Conservation (phyloP, 2,113 vertebrate genomes). For the Gasterosteus aculeatus region DNA sequence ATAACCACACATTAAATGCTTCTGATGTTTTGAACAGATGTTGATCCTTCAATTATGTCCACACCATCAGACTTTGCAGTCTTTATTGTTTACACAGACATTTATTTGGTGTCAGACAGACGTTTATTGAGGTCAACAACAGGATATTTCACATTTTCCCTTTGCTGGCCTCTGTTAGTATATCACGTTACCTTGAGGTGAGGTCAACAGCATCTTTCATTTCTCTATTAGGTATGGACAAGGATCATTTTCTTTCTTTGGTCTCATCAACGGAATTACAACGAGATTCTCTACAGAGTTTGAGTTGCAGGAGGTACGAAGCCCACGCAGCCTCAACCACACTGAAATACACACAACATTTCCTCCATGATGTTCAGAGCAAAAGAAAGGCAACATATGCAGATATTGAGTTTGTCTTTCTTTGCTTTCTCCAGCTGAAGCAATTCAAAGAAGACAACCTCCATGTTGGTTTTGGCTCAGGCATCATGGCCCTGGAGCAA, state of each 20-base stretch:
- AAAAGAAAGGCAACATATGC: neutral
- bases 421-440: constrained; percentile 81
- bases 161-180: neutral
- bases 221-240: constrained; percentile 82
- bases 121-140: neutral
- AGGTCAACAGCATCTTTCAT: neutral
- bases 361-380: neutral
- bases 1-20: neutral
- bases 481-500: constrained; percentile 87
- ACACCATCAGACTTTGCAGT: neutral
- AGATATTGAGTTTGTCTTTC: neutral
- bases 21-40: neutral
- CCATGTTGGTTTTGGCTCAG: constrained; percentile 87
- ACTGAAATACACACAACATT: neutral
- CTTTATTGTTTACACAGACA: neutral
- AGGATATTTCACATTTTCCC: neutral
- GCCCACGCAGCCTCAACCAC: constrained; percentile 4
- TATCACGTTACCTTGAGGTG: neutral
- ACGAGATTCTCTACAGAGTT: constrained; percentile 84
- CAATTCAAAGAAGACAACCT: constrained; percentile 86
- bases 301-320: constrained; percentile 89
- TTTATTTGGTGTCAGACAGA: neutral
- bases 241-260: constrained; percentile 88
- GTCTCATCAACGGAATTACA: constrained; percentile 82
- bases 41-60: neutral